Percentiles rank a stretch among this genome's conserved stretches.
Evolutionary conservation across 2,888 invertebrate genomes (phyloP).

Genomic region (Cyclophora albipunctata): DNA sequence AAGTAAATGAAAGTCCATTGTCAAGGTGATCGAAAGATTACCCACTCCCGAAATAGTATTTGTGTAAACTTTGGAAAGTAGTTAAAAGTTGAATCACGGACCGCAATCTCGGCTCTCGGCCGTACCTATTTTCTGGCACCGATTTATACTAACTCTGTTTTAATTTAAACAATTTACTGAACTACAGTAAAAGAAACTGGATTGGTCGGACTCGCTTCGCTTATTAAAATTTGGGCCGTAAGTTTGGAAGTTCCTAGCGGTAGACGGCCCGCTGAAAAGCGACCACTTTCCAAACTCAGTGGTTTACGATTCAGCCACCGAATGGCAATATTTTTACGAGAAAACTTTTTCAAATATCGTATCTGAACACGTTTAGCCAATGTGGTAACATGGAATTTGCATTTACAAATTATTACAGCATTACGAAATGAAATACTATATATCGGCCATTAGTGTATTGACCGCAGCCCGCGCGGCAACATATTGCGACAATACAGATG

Average conservation of each 20-base stretch:
- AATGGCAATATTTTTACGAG: slow-evolving; percentile 54
- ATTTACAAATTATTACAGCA: slow-evolving; percentile 25
- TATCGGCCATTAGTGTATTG: too few relatives aligned
- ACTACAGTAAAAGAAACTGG: slow-evolving; percentile 34
- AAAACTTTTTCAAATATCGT: slow-evolving; percentile 53
- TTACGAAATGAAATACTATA: too few relatives aligned
- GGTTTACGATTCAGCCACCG: slow-evolving; percentile 48
- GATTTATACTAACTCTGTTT: slow-evolving; percentile 25
- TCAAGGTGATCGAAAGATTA: too few relatives aligned
- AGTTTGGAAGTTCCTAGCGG: slow-evolving; percentile 44
- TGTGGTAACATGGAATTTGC: slow-evolving; percentile 48
- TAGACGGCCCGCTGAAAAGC: slow-evolving; percentile 43
- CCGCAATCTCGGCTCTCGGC: slow-evolving; percentile 11
- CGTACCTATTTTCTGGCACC: slow-evolving; percentile 24
- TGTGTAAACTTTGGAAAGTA: slow-evolving; percentile 6
- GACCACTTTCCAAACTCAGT: slow-evolving; percentile 36
- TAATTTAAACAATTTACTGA: slow-evolving; percentile 34
- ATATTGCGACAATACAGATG: neutral
- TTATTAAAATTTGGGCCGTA: slow-evolving; percentile 53
- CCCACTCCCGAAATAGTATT: too few relatives aligned
- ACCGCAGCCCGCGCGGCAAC: too few relatives aligned
- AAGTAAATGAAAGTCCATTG: too few relatives aligned
- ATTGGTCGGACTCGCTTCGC: slow-evolving; percentile 32
- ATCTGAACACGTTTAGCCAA: slow-evolving; percentile 30
- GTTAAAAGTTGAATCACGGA: slow-evolving; percentile 19